These are phyloP conservation scores for Platycheirus albimanus DNA, from an alignment of 2,888 invertebrate species.

Conservation along the genomic window DNA sequence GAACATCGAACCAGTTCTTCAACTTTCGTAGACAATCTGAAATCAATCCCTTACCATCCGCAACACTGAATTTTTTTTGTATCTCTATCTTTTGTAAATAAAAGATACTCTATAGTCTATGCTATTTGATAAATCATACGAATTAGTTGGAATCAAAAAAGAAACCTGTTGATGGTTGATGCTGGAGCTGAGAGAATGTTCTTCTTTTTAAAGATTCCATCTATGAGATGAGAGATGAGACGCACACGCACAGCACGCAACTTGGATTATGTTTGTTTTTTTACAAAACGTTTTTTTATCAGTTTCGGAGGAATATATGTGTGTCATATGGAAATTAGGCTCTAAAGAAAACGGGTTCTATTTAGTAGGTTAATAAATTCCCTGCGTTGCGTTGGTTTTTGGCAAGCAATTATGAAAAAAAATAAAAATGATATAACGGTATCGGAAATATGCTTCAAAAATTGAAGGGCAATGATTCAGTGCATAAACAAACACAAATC, in stretches of 20 bases:
- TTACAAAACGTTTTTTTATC: not conserved
- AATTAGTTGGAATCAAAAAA: no score
- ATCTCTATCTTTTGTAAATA: not conserved
- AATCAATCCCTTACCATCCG: constrained; percentile 23
- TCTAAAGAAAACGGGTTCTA: constrained; percentile 44
- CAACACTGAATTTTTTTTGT: constrained; percentile 19
- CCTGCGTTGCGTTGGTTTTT: constrained; percentile 8
- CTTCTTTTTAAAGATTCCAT: no score
- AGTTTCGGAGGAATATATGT: constrained; percentile 29
- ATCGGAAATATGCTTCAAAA: not conserved
- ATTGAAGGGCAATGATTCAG: constrained; percentile 2
- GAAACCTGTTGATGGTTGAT: no score
- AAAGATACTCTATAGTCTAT: not conserved
- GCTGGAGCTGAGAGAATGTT: constrained; percentile 18
- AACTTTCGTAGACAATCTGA: constrained; percentile 38
- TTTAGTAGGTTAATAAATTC: constrained; percentile 44
- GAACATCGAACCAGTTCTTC: constrained; percentile 27
- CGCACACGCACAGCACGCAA: no score
- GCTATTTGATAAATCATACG: no score
- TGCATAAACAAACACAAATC: not conserved
- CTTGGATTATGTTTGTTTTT: no score
- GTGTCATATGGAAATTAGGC: constrained; percentile 66
- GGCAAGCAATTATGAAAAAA: not conserved
- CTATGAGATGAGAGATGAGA: no score
- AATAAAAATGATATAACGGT: constrained; percentile 21